Evolutionary conservation across 2,113 vertebrate species (phyloP), one percentile per base, ranked within the genome.

Genomic region (Noturus placidus): DNA sequence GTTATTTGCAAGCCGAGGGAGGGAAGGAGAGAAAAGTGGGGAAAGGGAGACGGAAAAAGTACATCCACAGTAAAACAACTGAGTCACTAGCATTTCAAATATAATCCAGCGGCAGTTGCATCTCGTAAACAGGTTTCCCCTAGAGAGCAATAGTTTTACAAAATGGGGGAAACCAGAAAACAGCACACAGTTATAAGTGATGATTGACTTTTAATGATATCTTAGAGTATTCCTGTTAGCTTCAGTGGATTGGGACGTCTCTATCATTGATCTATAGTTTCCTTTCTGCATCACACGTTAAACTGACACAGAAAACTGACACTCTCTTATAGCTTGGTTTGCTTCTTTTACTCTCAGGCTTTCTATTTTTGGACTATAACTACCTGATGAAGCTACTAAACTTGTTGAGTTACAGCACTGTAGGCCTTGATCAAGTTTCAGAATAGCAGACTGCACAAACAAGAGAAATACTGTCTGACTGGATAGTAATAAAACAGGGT

Each of bases 151-250:
- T 30, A 52, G 52, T 67, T 86, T 69, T 46, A 35, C 63, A 65
- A 30, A 50, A 69, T 15, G 5, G 14, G 35, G 33, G 30, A 25
- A 35, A 56, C 14, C 27, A 22, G 10, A 65, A 79, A 79, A n/a
- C n/a, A 42, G 30, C 4, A 67, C 5, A n/a, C 67, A 30, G 14
- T 20, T 82, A 77, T 83, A 67, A 74, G 27, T 80, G 46, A 57
- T 88, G 67, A 77, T 88, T 81, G 78, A 59, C 76, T 46, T 88
- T 87, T 85, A 82, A 35, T 50, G n/a, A 79, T 88, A 79, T 52
- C 46, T 38, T 27, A n/a, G 59, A 69, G 70, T 33, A 69, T 63
- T 46, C n/a, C 69, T 13, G 30, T 42, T 74, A 15, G 25, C n/a
- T 59, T 33, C 22, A 54, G 76, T 50, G n/a, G 65, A 67, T 77